Base-by-base conservation (phyloP, 1,140 invertebrate species). In the Hesperophylax magnus region DNA sequence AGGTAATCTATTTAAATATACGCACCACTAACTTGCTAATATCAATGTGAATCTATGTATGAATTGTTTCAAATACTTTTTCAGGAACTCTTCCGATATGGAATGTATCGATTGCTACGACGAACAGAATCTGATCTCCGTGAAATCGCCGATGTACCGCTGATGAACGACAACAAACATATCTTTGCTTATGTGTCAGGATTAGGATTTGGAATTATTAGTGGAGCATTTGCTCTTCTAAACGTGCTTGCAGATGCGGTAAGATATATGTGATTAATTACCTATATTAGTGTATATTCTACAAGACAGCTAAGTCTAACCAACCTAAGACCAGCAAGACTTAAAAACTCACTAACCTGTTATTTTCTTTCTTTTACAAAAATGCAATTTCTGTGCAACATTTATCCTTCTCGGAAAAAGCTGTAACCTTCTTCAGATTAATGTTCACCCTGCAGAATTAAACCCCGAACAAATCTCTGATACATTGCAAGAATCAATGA, bases 131-230 rank as follows among this genome's bases (percentile, higher is more conserved):
- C 93, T 84, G 96, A 96, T 2, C 88, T 98, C 39, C 95, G 96
- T 85, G 96, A 96, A 87, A 95, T 98, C 17, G 95, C 96, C 3
- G 93, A 94, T 84, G 93, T 93, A 76, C 92, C 93, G 15, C 91
- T 93, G 63, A 92, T 97, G 5, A 93, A 95, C 18, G 95, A 95
- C 60, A 97, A 97, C 86, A 96, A 97, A 88, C 93, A 97, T 84
- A 94, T 97, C 71, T 93, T 98, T 86, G 96, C 97, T 0, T 98
- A 98, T 91, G 97, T 99, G 2, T 96, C 97, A 65, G 98, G 98
- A 7, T 89, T 99, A 27, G 98, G 98, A 14, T 99, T 98, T 91
- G 98, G 98, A 31, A 91, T 97, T 1, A 98, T 99, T 89, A 97
- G 97, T 87, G 98, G 97, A 54, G 94, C 96, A 52, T 99, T 99